phyloP scores from a whole-genome alignment of 2,113 vertebrate genomes.

The Apistogramma diplotaenia region DNA sequence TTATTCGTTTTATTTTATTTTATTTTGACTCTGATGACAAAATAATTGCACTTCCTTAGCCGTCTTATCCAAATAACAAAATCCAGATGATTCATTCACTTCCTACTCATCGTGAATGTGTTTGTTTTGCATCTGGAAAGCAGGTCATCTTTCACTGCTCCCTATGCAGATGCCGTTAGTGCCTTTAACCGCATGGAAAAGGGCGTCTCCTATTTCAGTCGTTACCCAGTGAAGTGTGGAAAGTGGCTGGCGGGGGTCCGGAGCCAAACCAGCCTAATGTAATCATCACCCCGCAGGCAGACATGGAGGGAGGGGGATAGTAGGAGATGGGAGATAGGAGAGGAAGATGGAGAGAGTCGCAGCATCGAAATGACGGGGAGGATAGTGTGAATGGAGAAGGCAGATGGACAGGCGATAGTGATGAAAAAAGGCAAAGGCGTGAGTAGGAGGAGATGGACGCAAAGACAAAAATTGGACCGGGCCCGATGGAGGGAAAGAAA shows the following conservation, averaged over 20 bases:
- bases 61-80: conserved; percentile 12
- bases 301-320: neutral
- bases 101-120: neutral
- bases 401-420: neutral
- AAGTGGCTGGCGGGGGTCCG: conserved; percentile 54
- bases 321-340: conserved; percentile 45
- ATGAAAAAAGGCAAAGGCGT: conserved; percentile 11
- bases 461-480: conserved; percentile 26
- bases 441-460: neutral
- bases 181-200: conserved; percentile 63
- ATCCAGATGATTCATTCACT: neutral
- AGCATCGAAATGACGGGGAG: neutral
- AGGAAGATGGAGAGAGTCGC: conserved; percentile 35
- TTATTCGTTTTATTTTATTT: neutral
- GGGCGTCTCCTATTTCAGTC: conserved; percentile 69
- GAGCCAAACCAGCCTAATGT: conserved; percentile 57
- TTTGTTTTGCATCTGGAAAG: conserved; percentile 9
- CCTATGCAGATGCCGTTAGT: conserved; percentile 47
- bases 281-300: conserved; percentile 57
- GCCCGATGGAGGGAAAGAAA: conserved; percentile 37
- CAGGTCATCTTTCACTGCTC: conserved; percentile 30
- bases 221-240: conserved; percentile 61
- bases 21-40: neutral
- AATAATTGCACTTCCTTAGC: neutral
- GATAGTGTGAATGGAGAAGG: neutral